A percentile compares a stretch with the other conserved stretches of the same genome.
phyloP scores from a whole-genome alignment of 2,113 vertebrate species.

The Pterophyllum scalare region DNA sequence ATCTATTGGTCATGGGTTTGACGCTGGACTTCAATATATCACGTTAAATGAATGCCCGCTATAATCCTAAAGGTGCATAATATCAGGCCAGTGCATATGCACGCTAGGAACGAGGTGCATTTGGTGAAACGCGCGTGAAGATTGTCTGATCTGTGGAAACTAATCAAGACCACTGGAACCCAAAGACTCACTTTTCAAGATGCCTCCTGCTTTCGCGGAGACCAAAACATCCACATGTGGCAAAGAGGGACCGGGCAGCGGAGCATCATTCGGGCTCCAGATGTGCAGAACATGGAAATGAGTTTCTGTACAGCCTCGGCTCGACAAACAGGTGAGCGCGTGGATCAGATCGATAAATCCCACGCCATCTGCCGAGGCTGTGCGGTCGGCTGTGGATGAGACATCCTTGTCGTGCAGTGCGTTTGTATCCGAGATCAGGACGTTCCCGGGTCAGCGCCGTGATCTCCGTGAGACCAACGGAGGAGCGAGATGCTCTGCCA shows the following conservation, averaged over 20 bases:
- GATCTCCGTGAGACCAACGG: not conserved
- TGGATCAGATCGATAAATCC: conserved; percentile 61
- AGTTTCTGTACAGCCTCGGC: conserved; percentile 17
- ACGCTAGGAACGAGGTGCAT: not conserved
- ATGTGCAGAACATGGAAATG: conserved; percentile 28
- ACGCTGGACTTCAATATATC: not conserved
- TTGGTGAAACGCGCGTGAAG: not conserved
- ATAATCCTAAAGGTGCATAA: not conserved
- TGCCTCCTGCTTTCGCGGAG: conserved; percentile 40
- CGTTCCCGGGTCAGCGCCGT: conserved; percentile 5
- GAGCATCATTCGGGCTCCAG: conserved; percentile 37
- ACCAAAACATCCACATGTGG: conserved; percentile 51
- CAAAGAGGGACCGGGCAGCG: not conserved
- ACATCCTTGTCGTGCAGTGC: conserved; percentile 53
- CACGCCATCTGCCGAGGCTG: conserved; percentile 22
- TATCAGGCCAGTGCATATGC: not conserved
- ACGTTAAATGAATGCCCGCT: not conserved
- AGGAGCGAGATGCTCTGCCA: not conserved
- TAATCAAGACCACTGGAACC: conserved; percentile 8
- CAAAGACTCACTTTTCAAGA: conserved; percentile 65
- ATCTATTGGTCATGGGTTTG: not conserved
- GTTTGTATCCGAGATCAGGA: conserved; percentile 75
- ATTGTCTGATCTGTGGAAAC: conserved; percentile 14
- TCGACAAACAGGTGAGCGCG: conserved; percentile 57
- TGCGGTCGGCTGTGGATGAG: conserved; percentile 39